Percentiles rank a stretch among this genome's conserved stretches.
These are phyloP conservation scores for Glaucopsyche alexis DNA, from an alignment of 2,888 invertebrate species.

Conservation along the genomic window DNA sequence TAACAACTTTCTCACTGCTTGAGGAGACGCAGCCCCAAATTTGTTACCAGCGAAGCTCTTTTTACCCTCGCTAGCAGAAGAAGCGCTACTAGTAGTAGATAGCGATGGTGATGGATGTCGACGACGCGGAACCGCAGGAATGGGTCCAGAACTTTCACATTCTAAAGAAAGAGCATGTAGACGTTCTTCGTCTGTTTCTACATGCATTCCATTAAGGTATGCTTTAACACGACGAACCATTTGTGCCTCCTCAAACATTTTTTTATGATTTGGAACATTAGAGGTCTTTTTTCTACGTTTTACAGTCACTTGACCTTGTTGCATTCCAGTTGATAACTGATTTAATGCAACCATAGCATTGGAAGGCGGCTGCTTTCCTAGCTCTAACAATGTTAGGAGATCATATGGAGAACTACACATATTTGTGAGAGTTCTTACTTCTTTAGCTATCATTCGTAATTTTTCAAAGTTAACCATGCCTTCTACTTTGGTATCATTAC, in stretches of 20 bases:
- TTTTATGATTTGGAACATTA: slow-evolving; percentile 96
- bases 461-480: slow-evolving; percentile 98
- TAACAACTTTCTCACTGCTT: slow-evolving; percentile 96
- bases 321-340: slow-evolving; percentile 87
- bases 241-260: slow-evolving; percentile 99
- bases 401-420: slow-evolving; percentile 98
- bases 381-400: slow-evolving; percentile 89
- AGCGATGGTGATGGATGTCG: slow-evolving; percentile 96
- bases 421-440: slow-evolving; percentile 92
- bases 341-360: slow-evolving; percentile 93
- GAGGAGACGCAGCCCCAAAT: slow-evolving; percentile 95
- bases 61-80: slow-evolving; percentile 89
- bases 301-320: slow-evolving; percentile 89
- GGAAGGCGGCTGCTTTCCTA: slow-evolving; percentile 92
- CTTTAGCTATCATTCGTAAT: slow-evolving; percentile 98
- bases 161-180: slow-evolving; percentile 93
- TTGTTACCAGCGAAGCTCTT: slow-evolving; percentile 82
- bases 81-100: slow-evolving; percentile 94
- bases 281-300: slow-evolving; percentile 94
- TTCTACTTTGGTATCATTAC: slow-evolving; percentile 95
- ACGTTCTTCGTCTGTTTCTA: slow-evolving; percentile 94
- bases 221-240: slow-evolving; percentile 98
- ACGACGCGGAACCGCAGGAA: slow-evolving; percentile 83
- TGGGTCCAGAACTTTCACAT: slow-evolving; percentile 88
- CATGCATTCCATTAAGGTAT: slow-evolving; percentile 94